Percentiles rank a stretch among this genome's conserved stretches.
These are phyloP conservation scores for Odontomachus brunneus DNA, from an alignment of 1,140 invertebrate species.

Conservation along the genomic window DNA sequence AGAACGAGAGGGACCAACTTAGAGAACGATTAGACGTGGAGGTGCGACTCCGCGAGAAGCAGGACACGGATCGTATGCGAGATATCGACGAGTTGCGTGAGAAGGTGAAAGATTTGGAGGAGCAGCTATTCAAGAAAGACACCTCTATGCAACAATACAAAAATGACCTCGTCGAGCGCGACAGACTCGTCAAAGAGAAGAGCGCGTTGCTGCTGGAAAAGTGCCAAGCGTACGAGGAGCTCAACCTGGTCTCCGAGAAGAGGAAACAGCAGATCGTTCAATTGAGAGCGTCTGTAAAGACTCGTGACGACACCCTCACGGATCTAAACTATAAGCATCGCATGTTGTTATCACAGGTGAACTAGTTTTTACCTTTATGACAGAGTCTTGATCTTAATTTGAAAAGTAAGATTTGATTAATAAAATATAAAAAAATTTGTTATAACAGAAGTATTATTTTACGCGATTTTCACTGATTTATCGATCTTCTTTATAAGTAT, in stretches of 20 bases:
- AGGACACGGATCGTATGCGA: slow-evolving; percentile 70
- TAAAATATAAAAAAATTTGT: too few species aligned
- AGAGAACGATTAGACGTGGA: slow-evolving; percentile 77
- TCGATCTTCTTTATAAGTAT: too few species aligned
- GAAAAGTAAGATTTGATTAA: background rate
- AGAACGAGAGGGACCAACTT: slow-evolving; percentile 80
- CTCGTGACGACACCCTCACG: slow-evolving; percentile 81
- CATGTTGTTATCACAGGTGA: slow-evolving; percentile 80
- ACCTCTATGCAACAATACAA: slow-evolving; percentile 76
- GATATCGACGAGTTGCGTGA: slow-evolving; percentile 77
- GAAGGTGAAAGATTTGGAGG: slow-evolving; percentile 82
- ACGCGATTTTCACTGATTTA: too few species aligned
- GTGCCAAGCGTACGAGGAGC: slow-evolving; percentile 77
- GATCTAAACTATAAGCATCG: slow-evolving; percentile 83
- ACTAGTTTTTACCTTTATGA: background rate
- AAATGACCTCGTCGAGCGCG: slow-evolving; percentile 79
- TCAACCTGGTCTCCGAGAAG: slow-evolving; percentile 78
- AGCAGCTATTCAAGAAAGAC: slow-evolving; percentile 81
- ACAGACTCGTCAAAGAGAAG: slow-evolving; percentile 81
- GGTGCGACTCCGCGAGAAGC: slow-evolving; percentile 73
- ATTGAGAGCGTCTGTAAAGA: slow-evolving; percentile 80
- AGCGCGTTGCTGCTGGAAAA: slow-evolving; percentile 79
- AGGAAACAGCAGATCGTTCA: slow-evolving; percentile 83
- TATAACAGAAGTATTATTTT: background rate
- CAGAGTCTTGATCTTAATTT: background rate